Conservation (phyloP, 2,888 invertebrate species). For the Phengaris arion region DNA sequence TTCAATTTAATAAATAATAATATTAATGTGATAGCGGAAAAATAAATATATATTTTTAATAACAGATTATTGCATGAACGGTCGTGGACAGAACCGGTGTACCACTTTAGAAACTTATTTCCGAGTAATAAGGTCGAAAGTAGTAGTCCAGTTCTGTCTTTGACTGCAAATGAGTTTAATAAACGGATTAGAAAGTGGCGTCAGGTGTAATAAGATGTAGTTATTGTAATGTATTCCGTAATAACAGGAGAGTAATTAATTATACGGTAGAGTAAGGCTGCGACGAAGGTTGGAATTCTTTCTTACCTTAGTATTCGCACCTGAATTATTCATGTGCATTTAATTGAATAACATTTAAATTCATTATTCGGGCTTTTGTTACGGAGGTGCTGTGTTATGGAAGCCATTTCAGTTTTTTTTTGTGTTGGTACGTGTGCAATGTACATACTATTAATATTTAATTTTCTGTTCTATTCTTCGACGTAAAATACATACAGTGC, state of each 20-base stretch:
- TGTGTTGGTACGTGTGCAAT: not conserved
- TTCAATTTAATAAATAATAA: too few species aligned
- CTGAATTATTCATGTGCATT: constrained; percentile 75
- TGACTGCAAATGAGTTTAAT: not conserved
- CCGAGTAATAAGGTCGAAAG: too few species aligned
- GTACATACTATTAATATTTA: not conserved
- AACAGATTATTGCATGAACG: too few species aligned
- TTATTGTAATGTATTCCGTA: constrained; percentile 32
- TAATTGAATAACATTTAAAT: constrained; percentile 75
- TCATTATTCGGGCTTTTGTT: constrained; percentile 54
- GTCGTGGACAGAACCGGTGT: too few species aligned
- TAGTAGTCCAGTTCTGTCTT: too few species aligned
- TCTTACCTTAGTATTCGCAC: constrained; percentile 64
- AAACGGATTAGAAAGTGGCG: not conserved
- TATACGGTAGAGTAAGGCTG: constrained; percentile 53
- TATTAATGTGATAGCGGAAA: too few species aligned
- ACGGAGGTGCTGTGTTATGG: constrained; percentile 37
- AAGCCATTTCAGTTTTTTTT: constrained; percentile 23
- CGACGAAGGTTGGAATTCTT: constrained; percentile 63
- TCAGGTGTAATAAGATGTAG: constrained; percentile 6
- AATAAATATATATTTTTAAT: too few species aligned
- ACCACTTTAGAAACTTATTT: too few species aligned
- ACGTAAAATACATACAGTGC: too few species aligned
- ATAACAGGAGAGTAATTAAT: constrained; percentile 59
- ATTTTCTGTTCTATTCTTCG: too few species aligned